Percentiles rank a stretch among this genome's conserved stretches.
Conservation (phyloP, 2,113 vertebrate species). For the Platysternon megacephalum region DNA sequence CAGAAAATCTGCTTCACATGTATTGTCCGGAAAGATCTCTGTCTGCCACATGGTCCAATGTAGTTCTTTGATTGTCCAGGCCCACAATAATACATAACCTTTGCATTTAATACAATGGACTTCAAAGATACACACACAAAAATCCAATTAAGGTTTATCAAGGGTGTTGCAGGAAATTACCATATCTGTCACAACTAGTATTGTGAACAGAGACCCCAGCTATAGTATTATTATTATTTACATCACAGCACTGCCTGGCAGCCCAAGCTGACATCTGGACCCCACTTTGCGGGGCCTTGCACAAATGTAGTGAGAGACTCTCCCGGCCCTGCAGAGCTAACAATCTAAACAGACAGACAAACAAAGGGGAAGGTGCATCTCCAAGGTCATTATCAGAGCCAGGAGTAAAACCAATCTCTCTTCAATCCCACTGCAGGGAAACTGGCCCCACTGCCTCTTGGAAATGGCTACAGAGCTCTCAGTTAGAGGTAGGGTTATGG, state of each 20-base stretch:
- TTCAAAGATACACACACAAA: neutral
- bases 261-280: neutral
- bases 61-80: neutral
- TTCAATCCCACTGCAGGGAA: neutral
- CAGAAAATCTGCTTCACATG: neutral
- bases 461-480: neutral
- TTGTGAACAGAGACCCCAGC: neutral
- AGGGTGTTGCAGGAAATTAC: neutral
- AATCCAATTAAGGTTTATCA: neutral
- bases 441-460: neutral
- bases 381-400: neutral
- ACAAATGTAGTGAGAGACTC: neutral
- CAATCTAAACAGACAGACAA: neutral
- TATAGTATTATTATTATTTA: neutral
- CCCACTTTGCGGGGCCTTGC: neutral
- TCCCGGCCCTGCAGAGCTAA: neutral
- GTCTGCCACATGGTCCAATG: neutral
- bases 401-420: neutral
- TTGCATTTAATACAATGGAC: neutral
- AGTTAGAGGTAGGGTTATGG: neutral
- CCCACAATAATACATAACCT: neutral
- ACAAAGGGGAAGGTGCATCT: neutral
- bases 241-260: neutral
- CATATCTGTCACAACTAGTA: neutral
- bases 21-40: neutral